These are phyloP conservation scores for Ferrisia virgata DNA, from an alignment of 2,888 invertebrate genomes.

Conservation along the genomic window DNA sequence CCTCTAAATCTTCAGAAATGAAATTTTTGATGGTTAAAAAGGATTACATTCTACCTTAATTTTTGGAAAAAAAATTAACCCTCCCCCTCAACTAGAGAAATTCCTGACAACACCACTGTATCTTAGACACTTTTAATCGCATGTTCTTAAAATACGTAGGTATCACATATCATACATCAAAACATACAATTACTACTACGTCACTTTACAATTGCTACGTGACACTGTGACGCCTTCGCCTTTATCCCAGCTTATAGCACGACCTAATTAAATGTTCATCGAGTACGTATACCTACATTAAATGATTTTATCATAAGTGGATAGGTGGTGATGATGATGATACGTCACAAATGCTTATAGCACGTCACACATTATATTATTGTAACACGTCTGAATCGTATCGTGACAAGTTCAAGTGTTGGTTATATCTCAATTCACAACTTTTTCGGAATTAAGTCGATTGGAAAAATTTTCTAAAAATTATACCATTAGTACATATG, in stretches of 20 bases:
- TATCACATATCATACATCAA: neutral
- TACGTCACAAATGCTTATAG: neutral
- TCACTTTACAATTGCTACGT: neutral
- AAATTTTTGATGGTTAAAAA: too few species aligned
- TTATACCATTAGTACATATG: too few species aligned
- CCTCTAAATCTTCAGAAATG: too few species aligned
- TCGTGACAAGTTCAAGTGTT: neutral
- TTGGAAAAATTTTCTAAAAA: neutral
- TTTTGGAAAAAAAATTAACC: too few species aligned
- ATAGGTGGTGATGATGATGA: neutral
- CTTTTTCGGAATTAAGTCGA: neutral
- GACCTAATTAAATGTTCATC: neutral
- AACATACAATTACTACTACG: neutral
- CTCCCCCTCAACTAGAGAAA: too few species aligned
- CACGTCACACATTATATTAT: neutral
- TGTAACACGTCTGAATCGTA: neutral
- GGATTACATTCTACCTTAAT: too few species aligned
- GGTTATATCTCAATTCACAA: neutral
- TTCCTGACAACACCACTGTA: too few species aligned
- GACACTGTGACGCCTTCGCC: neutral
- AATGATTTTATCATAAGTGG: neutral
- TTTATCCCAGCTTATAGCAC: neutral
- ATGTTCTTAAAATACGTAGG: too few species aligned
- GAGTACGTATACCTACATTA: neutral
- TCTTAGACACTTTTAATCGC: too few species aligned